Base-by-base conservation (phyloP, 2,888 invertebrate species). In the Agrotis ipsilon region DNA sequence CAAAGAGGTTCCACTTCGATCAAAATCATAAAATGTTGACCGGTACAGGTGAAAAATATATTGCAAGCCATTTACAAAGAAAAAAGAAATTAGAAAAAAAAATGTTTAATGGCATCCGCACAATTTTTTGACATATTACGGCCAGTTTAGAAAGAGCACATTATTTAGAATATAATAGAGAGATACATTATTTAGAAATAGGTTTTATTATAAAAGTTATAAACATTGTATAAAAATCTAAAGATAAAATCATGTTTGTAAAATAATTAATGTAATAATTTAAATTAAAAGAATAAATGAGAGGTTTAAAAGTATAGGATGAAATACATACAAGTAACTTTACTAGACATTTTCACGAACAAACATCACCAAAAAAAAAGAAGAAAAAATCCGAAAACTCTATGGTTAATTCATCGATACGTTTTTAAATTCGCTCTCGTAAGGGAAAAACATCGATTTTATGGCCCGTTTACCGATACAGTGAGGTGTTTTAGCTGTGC, bases 361-460 rank as follows among this genome's bases (percentile, higher is more conserved):
- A 69, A 32, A 14, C 14, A 14, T 1, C 6, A 43, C 7, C 1
- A 43, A n/a, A 19, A 58, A 62, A 46, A 48, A 57, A 7, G n/a
- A 39, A 18, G 14, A 19, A 27, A 78, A 81, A 75, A 65, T 76
- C 67, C 67, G 61, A 69, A 70, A 48, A 57, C 57, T 65, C 74
- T 57, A 85, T 87, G 82, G 80, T 84, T 86, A 85, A 88, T 88
- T 86, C 86, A 88, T 76, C 54, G 65, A 67, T 54, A 74, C 68
- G 71, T 83, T 88, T 88, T 87, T 75, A 85, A 86, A 83, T 84
- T 80, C 77, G 66, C 65, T 75, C n/a, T 63, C 48, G 60, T 55
- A 68, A 51, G 46, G 63, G 60, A 52, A 76, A 68, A 79, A 82
- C 83, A 80, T 76, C 80, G 82, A 86, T 88, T 89, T 87, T 87